Conservation (phyloP, 2,797 vertebrate genomes). For the Paedocypris micromegethes region DNA sequence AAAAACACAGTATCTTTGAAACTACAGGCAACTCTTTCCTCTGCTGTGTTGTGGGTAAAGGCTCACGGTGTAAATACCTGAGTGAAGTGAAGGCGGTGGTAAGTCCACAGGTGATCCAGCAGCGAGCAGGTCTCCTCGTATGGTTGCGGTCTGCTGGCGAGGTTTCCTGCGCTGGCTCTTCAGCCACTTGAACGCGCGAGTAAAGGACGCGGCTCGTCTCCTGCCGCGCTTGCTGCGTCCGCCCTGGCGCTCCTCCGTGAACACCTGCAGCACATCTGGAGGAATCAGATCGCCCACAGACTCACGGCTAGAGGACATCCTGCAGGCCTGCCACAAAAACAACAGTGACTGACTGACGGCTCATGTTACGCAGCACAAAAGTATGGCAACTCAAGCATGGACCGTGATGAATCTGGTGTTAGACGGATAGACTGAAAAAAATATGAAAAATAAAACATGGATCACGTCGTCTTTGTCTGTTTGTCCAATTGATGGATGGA, state of each 20-base stretch:
- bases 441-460: no score
- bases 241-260: constrained; percentile 63
- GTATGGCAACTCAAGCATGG: no score
- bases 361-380: no score
- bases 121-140: constrained; percentile 52
- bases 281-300: constrained; percentile 70
- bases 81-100: constrained; percentile 38
- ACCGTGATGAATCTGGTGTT: no score
- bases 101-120: constrained; percentile 52
- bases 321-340: constrained; percentile 49
- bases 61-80: constrained; percentile 38
- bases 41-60: not conserved
- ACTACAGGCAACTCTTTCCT: constrained; percentile 41
- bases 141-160: constrained; percentile 28
- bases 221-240: constrained; percentile 63
- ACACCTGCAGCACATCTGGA: constrained; percentile 68
- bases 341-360: not conserved
- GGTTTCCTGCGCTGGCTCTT: constrained; percentile 76
- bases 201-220: constrained; percentile 71
- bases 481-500: no score
- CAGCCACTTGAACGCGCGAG: constrained; percentile 83
- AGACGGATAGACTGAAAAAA: no score
- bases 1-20: no score
- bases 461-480: no score
- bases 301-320: constrained; percentile 69